A percentile compares a stretch with the other conserved stretches of the same genome.
phyloP scores from a whole-genome alignment of 2,888 invertebrate species.

The Synergus itoensis region DNA sequence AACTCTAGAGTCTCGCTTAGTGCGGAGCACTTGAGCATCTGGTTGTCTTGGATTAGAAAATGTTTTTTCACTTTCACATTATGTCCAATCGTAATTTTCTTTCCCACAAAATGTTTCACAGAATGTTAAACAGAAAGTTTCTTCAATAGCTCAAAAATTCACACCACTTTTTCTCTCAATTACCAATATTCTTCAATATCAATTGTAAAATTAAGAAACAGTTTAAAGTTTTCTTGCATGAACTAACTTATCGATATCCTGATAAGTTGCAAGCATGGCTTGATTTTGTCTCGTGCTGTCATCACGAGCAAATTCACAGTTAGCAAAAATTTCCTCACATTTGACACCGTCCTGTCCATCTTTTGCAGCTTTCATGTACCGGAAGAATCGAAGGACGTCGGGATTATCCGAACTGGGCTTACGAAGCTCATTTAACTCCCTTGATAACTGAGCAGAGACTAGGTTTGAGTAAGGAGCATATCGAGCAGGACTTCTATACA shows the following conservation, averaged over 20 bases:
- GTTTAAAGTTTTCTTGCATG: conserved; percentile 84
- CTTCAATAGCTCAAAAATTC: not conserved
- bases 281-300: conserved; percentile 82
- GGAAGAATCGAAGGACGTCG: conserved; percentile 92
- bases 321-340: conserved; percentile 84
- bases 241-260: conserved; percentile 92
- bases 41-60: not conserved
- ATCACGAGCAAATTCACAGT: conserved; percentile 83
- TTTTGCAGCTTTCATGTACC: conserved; percentile 94
- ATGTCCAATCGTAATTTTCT: not conserved
- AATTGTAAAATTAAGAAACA: not conserved
- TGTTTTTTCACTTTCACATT: not conserved
- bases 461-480: conserved; percentile 94
- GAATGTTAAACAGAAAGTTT: not conserved
- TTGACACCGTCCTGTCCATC: conserved; percentile 90
- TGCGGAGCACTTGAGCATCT: conserved; percentile 11
- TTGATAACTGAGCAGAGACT: conserved; percentile 92
- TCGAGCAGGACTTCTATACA: conserved; percentile 93
- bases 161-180: not conserved
- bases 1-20: not conserved
- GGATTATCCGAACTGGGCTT: conserved; percentile 92
- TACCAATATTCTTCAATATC: not conserved
- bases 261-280: conserved; percentile 91
- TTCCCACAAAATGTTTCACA: not conserved
- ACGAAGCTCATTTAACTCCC: conserved; percentile 91